Conservation (phyloP, 2,888 invertebrate genomes). For the Laspeyria flexula region DNA sequence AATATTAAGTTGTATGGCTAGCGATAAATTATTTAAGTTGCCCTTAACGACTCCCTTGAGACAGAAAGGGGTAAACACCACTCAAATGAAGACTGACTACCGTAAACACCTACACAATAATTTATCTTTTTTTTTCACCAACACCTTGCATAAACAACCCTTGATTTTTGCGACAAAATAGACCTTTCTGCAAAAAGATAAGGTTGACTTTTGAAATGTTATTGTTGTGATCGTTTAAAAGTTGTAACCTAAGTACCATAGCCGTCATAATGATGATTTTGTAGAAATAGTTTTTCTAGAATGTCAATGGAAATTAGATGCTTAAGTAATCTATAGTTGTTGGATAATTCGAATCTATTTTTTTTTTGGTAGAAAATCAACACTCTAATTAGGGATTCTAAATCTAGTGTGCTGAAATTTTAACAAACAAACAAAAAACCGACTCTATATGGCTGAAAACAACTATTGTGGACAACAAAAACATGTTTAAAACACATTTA, state of each 20-base stretch:
- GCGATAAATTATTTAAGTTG: background rate
- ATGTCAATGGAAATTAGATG: too few species aligned
- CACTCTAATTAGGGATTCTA: too few species aligned
- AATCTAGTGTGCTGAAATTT: too few species aligned
- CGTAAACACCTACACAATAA: background rate
- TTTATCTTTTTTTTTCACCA: background rate
- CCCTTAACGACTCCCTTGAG: background rate
- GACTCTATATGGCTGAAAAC: too few species aligned
- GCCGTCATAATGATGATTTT: background rate
- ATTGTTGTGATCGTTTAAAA: background rate
- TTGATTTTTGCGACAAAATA: background rate
- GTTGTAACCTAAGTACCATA: background rate
- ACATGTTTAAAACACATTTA: too few species aligned
- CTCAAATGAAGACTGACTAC: constrained; percentile 8
- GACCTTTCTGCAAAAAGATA: background rate
- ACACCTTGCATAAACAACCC: background rate
- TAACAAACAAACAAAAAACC: too few species aligned
- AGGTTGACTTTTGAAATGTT: background rate
- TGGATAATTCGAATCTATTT: too few species aligned
- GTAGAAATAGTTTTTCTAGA: background rate
- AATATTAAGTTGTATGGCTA: background rate
- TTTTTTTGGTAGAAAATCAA: too few species aligned
- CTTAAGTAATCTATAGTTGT: too few species aligned
- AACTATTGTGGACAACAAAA: too few species aligned
- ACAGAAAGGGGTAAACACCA: background rate